Evolutionary conservation across 2,888 invertebrate genomes (phyloP), one percentile per base, ranked within the genome.

Genomic region (Biston betularia): DNA sequence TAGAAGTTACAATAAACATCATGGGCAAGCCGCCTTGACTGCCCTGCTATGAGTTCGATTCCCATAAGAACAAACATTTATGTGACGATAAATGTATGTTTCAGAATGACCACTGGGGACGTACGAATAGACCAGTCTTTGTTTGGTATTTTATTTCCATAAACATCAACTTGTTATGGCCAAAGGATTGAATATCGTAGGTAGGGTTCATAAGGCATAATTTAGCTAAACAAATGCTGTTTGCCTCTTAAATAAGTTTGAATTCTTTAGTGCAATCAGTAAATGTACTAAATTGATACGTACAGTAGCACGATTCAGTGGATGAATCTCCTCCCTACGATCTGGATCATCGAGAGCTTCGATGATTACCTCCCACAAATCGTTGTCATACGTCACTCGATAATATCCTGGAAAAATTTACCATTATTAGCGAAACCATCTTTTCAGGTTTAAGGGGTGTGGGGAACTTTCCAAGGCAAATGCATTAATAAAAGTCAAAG

Each of bases 341-440:
- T 95, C 95, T 24, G 95, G 94, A 45, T 92, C 92, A 38, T 90
- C 86, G 0, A 94, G 82, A 44, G 96, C 95, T 53, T 88, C 85
- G 24, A 94, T 95, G 46, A 97, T 91, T 77, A 95, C 83, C 50
- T 95, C 91, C 97, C 96, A 97, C 75, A 97, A 95, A 1, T 82
- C 84, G 1, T 69, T 70, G 69, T 96, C 96, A 77, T 97, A 97
- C 81, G 96, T 96, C 0, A 97, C 96, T 68, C 96, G 93, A 78
- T 96, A 97, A 75, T 94, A 95, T 33, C 95, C 96, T 92, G 64
- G 33, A 74, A 77, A 40, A 59, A 14, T 33, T 57, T 10, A 24
- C 6, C 11, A 15, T 62, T 34, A 55, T 62, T 42, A 42, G 42
- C 7, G 33, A 15, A 45, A 44, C n/a, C 0, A n/a, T 44, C n/a